Evolutionary conservation across 2,113 vertebrate species (phyloP).

Genomic region (pig (Sus scrofa)): T2T-Sscrofa CM000814.6:1051501-1052000

Average conservation of each 20-base stretch:
- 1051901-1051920: too few species aligned
- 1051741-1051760: neutral
- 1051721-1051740: rapidly evolving
- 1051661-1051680: rapidly evolving
- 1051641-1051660: too few species aligned
- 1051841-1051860: rapidly evolving
- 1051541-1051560: too few species aligned
- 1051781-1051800: neutral
- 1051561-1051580: too few species aligned
- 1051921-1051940: neutral
- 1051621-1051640: too few species aligned
- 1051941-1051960: too few species aligned
- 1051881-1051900: neutral
- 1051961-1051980: rapidly evolving
- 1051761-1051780: too few species aligned
- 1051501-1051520: neutral
- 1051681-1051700: rapidly evolving
- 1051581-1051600: too few species aligned
- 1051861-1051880: neutral
- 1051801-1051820: neutral
- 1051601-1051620: too few species aligned
- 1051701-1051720: rapidly evolving
- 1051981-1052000: neutral
- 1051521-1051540: rapidly evolving
- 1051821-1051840: neutral